Evolutionary conservation across 2,888 invertebrate species (phyloP), one percentile per base, ranked within the genome.

Genomic region (Volucella zonaria): DNA sequence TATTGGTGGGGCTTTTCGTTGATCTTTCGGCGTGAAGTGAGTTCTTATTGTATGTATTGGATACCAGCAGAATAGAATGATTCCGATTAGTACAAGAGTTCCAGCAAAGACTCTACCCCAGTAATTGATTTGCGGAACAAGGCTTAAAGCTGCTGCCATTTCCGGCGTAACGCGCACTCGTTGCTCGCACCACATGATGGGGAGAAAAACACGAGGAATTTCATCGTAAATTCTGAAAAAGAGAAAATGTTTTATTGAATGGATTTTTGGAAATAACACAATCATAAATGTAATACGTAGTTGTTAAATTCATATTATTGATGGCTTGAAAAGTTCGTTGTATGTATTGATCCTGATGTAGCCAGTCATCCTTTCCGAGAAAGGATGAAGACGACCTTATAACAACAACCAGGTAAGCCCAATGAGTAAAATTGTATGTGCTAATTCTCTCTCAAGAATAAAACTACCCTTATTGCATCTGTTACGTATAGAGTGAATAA

Each of bases 101-200:
- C 93, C 90, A 0, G 93, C 92, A 0, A 92, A 89, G 45, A 94
- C 91, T 56, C 92, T 91, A 0, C 93, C 93, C 62, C 94, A 91
- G n/a, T 91, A 89, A 0, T 95, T 93, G 0, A 95, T 92, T 66
- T 92, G 89, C 6, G 94, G 89, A 9, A 94, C 90, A 10, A 92
- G 85, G n/a, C 90, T 91, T 54, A 96, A 91, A 58, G 93, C 93
- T 0, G 91, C 88, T 0, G 94, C 92, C 31, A 95, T 91, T 0
- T 93, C 91, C 0, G 93, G 92, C 0, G 94, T 93, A 0, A 96
- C 92, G 2, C 92, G 91, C 1, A 95, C 95, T 18, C 92, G 93
- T 89, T 96, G 94, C 88, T 95, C 94, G 87, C 96, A 95, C 96
- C 96, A 96, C 88, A 96, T 93, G 86, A 96, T 93, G 0, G 97